Base-by-base conservation (phyloP, 1,140 invertebrate genomes). In the Euwallacea similis region DNA sequence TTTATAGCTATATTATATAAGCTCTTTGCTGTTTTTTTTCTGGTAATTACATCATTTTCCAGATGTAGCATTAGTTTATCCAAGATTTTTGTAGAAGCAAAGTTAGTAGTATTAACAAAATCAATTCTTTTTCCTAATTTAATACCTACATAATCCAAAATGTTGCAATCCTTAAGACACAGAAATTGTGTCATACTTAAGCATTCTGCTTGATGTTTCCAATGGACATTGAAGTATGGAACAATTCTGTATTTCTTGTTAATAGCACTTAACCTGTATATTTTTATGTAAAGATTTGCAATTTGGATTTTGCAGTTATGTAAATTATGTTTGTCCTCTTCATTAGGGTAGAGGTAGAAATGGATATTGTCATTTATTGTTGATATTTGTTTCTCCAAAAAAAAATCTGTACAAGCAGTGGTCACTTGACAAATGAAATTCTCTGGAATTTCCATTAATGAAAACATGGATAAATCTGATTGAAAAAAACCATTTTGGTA, bases 361-460 rank as follows among this genome's bases (percentile, higher is more conserved):
- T 81, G 78, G 21, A 91, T 85, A 75, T 91, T 91, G 58, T 86
- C 82, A 69, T 85, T 80, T 50, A 92, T 92, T 0, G 86, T 86
- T 71, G 84, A 77, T 65, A 87, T 86, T 76, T 93, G 91, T 55
- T 84, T 80, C 44, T 85, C 83, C 76, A 88, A 88, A 75, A 91
- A 94, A 76, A 87, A 86, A 33, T 83, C 77, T 0, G 85, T 84
- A 76, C 89, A 91, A 1, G 85, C 91, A 0, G 85, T 78, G 13
- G 87, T 82, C 16, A 95, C 83, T 79, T 92, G 88, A n/a, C 85
- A 77, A 0, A 94, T 71, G 79, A 94, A 95, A 54, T 79, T 77
- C 0, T 82, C 73, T 10, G 91, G 90, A 55, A 96, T 86, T 63
- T 85, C 82, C 4, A 85, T 77, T 47, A 85, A 77, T 4, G 82